Conservation (phyloP, 2,113 vertebrate species). For the Strix uralensis region DNA sequence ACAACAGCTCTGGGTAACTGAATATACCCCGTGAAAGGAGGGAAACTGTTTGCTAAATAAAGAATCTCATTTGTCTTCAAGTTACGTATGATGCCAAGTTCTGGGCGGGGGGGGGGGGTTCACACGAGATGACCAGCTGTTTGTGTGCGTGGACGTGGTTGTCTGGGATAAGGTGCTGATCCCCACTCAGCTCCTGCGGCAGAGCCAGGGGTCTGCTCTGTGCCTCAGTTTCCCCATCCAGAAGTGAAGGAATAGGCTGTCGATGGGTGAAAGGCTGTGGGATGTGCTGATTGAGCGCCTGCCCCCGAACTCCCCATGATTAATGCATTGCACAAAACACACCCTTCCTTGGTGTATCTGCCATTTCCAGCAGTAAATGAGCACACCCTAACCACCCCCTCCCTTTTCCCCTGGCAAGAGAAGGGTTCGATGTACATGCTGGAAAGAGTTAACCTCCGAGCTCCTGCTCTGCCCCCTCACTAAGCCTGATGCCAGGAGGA, state of each 20-base stretch:
- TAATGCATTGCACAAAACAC: not conserved
- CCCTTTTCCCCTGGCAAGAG: not conserved
- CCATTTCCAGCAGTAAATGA: not conserved
- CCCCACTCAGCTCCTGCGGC: fast-evolving
- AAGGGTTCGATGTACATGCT: fast-evolving
- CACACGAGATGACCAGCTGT: not conserved
- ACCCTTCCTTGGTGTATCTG: fast-evolving
- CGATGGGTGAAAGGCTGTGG: not conserved
- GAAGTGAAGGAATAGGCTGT: not conserved
- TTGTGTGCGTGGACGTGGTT: not conserved
- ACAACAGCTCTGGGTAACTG: conserved; percentile 34
- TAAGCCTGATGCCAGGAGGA: not conserved
- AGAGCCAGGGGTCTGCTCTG: not conserved
- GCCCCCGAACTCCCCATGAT: fast-evolving
- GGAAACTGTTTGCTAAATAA: conserved; percentile 22
- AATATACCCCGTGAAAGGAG: conserved; percentile 31
- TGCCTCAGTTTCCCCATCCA: conserved; percentile 26
- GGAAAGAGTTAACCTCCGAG: not conserved
- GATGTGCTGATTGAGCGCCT: not conserved
- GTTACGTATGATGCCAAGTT: not conserved
- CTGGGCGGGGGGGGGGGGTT: too few relatives aligned
- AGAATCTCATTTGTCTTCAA: not conserved
- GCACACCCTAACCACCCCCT: not conserved
- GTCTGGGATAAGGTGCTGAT: not conserved
- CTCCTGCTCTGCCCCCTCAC: not conserved